Conservation (phyloP, 2,797 vertebrate species). For the Carapus acus region DNA sequence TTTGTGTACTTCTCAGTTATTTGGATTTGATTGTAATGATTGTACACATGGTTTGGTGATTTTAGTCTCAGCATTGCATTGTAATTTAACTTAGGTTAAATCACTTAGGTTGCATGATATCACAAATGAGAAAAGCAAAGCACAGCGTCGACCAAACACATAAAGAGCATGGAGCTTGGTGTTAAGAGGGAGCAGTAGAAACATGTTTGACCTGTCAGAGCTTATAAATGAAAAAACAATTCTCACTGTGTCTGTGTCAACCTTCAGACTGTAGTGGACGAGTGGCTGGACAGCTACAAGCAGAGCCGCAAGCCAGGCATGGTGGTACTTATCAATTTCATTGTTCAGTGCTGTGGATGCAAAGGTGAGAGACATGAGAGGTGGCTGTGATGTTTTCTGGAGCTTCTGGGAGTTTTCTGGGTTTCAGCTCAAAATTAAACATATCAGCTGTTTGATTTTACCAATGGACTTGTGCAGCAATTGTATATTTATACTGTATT, state of each 20-base stretch:
- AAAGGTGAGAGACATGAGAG: constrained; percentile 74
- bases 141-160: too few relatives aligned
- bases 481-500: constrained; percentile 36
- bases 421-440: constrained; percentile 51
- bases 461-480: constrained; percentile 33
- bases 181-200: too few relatives aligned
- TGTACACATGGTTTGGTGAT: too few relatives aligned
- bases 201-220: too few relatives aligned
- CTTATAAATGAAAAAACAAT: too few relatives aligned
- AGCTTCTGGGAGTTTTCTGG: constrained; percentile 1
- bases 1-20: too few relatives aligned
- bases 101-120: too few relatives aligned
- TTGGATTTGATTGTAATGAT: too few relatives aligned
- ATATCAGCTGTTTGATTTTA: constrained; percentile 53
- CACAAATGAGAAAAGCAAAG: too few relatives aligned
- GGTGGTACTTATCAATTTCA: constrained; percentile 84
- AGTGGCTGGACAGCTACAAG: constrained; percentile 88
- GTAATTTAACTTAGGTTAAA: too few relatives aligned
- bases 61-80: too few relatives aligned
- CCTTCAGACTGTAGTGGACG: constrained; percentile 81
- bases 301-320: constrained; percentile 70
- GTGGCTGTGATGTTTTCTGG: constrained; percentile 20
- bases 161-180: too few relatives aligned
- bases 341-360: constrained; percentile 83
- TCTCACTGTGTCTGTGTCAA: constrained; percentile 31